These are phyloP conservation scores for Alosa alosa DNA, from an alignment of 2,113 vertebrate species.

Conservation along the genomic window DNA sequence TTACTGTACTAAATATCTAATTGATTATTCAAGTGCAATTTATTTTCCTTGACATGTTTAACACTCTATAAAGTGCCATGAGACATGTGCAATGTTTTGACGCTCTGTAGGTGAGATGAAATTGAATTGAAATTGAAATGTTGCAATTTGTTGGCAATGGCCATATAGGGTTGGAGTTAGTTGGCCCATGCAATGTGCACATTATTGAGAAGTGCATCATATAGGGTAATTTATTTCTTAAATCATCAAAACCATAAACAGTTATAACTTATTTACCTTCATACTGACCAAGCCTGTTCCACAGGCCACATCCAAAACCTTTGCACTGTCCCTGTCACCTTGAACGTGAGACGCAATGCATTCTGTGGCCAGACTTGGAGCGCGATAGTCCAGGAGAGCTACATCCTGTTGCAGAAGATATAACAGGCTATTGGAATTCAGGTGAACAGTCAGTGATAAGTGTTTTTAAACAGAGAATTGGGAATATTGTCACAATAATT, in stretches of 20 bases:
- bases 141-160: background rate
- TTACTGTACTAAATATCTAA: background rate
- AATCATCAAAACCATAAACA: too few relatives aligned
- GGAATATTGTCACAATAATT: too few relatives aligned
- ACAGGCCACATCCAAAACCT: constrained; percentile 86
- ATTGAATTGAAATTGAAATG: too few relatives aligned
- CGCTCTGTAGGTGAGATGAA: too few relatives aligned
- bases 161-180: background rate
- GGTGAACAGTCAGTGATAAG: background rate
- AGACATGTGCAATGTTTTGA: too few relatives aligned
- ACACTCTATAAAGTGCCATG: too few relatives aligned
- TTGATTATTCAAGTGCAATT: background rate
- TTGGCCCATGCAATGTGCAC: too few relatives aligned
- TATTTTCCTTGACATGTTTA: too few relatives aligned
- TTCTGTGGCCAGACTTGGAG: constrained; percentile 75
- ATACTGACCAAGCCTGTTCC: constrained; percentile 82
- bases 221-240: too few relatives aligned
- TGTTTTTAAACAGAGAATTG: background rate
- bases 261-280: constrained; percentile 67
- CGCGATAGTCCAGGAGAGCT: constrained; percentile 75
- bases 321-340: constrained; percentile 49
- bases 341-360: constrained; percentile 68
- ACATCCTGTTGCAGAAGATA: constrained; percentile 71
- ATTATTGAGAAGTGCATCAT: background rate
- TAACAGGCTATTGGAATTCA: background rate